Evolutionary conservation across 2,888 invertebrate genomes (phyloP).

Genomic region (Chymomyza procnemis): DNA sequence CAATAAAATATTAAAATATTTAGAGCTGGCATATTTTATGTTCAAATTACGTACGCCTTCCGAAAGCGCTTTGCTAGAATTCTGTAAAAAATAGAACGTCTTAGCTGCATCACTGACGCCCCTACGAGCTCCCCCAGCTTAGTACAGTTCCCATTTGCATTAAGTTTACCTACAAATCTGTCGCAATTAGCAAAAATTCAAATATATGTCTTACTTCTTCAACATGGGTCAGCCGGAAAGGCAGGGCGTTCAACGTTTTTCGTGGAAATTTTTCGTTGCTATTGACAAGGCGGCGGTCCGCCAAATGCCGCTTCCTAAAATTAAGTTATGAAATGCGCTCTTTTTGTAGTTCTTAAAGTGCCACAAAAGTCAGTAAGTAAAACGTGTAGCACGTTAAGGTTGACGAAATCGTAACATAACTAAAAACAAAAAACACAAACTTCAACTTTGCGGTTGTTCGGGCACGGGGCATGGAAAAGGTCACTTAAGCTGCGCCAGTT

Average conservation of each 20-base stretch:
- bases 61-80: too few species aligned
- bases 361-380: neutral
- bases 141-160: neutral
- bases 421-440: neutral
- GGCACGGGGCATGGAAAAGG: neutral
- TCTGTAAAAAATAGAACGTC: too few species aligned
- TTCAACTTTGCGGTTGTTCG: neutral
- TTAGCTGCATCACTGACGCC: too few species aligned
- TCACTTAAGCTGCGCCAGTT: neutral
- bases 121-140: too few species aligned
- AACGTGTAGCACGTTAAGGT: neutral
- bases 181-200: neutral
- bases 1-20: too few species aligned
- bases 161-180: neutral
- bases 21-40: too few species aligned
- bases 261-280: neutral
- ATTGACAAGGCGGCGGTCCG: neutral
- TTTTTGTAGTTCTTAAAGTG: conserved; percentile 9
- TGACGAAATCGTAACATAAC: neutral
- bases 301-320: conserved; percentile 40
- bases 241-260: neutral
- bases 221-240: conserved; percentile 35
- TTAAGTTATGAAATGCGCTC: conserved; percentile 53
- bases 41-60: too few species aligned
- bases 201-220: neutral